Conservation (phyloP, 2,113 vertebrate species). For the Porphyrio hochstetteri region DNA sequence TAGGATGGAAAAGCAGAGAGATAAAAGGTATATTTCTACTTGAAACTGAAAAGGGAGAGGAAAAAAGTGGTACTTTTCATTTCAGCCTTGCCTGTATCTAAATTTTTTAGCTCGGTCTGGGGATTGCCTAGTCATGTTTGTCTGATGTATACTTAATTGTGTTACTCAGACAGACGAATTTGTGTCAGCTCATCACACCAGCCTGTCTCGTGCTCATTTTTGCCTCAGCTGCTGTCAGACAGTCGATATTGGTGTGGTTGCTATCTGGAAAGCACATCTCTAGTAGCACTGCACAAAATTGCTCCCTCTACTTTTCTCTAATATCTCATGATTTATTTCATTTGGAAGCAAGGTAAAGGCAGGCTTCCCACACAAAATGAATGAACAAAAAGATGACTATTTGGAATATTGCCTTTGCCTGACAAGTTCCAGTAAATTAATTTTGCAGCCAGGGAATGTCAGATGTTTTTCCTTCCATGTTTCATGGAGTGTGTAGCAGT, state of each 20-base stretch:
- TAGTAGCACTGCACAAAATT: slow-evolving; percentile 10
- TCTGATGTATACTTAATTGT: slow-evolving; percentile 17
- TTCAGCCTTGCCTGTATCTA: neutral
- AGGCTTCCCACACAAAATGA: neutral
- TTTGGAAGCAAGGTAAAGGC: neutral
- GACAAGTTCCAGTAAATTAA: neutral
- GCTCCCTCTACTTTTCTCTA: neutral
- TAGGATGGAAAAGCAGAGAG: neutral
- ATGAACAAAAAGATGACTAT: neutral
- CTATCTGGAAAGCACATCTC: neutral
- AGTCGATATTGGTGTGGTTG: neutral
- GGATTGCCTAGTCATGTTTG: neutral
- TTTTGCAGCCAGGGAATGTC: slow-evolving; percentile 26
- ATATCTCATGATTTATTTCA: slow-evolving; percentile 11
- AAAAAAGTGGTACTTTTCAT: neutral
- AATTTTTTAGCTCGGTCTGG: neutral
- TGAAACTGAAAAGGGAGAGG: neutral
- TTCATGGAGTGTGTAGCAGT: neutral
- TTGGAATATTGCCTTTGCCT: neutral
- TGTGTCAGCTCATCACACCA: neutral
- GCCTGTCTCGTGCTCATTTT: neutral
- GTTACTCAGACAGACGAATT: slow-evolving; percentile 9
- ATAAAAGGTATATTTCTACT: neutral
- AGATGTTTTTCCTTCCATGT: neutral
- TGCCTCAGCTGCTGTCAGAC: neutral